Evolutionary conservation across 2,113 vertebrate genomes (phyloP).

Genomic region (Ovis canadensis): DNA sequence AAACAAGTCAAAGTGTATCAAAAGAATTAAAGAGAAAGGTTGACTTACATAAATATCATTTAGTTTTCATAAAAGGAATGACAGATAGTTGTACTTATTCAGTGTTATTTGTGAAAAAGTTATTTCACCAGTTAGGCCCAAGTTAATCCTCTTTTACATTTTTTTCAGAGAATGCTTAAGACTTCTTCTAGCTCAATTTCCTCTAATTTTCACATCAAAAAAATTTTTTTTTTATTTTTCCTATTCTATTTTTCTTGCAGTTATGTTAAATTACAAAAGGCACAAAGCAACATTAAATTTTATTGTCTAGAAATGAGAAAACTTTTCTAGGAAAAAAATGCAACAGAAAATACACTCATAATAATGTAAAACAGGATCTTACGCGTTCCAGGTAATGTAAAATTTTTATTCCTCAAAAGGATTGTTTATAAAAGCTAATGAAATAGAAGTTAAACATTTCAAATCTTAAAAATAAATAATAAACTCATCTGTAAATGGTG

Average conservation of each 20-base stretch:
- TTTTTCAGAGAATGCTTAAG: not conserved
- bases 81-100: not conserved
- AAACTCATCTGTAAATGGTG: not conserved
- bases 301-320: not conserved
- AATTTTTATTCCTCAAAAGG: not conserved
- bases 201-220: slow-evolving; percentile 24
- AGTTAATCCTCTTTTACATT: not conserved
- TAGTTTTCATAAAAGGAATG: slow-evolving; percentile 7
- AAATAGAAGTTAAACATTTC: not conserved
- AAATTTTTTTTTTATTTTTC: not conserved
- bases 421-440: not conserved
- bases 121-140: not conserved
- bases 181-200: slow-evolving; percentile 9
- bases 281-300: not conserved
- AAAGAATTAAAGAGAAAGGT: not conserved
- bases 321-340: not conserved
- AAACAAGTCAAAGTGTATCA: not conserved
- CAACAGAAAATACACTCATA: not conserved
- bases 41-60: not conserved
- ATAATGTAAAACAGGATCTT: not conserved
- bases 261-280: slow-evolving; percentile 14
- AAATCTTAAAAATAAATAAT: not conserved
- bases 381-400: not conserved
- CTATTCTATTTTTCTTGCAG: not conserved
- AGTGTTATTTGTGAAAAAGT: not conserved